phyloP scores from a whole-genome alignment of 2,888 invertebrate species.

The Helobdella robusta region DNA sequence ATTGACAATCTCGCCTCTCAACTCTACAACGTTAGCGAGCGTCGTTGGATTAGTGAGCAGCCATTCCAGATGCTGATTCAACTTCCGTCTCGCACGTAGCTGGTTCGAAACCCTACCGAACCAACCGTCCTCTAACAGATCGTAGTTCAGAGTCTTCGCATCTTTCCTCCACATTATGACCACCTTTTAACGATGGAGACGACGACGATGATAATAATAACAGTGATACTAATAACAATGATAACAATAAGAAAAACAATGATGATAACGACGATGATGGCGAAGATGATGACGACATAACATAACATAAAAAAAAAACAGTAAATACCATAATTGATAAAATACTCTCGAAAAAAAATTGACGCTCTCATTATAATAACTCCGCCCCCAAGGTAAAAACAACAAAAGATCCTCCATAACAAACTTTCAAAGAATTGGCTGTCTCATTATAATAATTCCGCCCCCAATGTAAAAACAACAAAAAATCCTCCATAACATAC shows the following conservation, averaged over 20 bases:
- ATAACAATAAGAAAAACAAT: too few species aligned
- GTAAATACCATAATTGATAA: neutral
- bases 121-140: slow-evolving; percentile 69
- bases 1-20: slow-evolving; percentile 30
- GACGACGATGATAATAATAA: too few species aligned
- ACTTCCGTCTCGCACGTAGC: slow-evolving; percentile 25
- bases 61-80: slow-evolving; percentile 29
- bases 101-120: neutral
- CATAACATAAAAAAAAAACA: neutral
- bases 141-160: slow-evolving; percentile 74
- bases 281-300: too few species aligned
- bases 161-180: slow-evolving; percentile 72
- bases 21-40: slow-evolving; percentile 28
- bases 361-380: neutral
- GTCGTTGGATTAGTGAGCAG: slow-evolving; percentile 23
- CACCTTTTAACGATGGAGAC: slow-evolving; percentile 56
- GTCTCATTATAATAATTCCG: neutral
- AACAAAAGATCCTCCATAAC: too few species aligned
- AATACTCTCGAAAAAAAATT: neutral
- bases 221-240: too few species aligned
- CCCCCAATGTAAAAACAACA: too few species aligned
- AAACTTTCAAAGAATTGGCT: slow-evolving; percentile 18
- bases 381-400: too few species aligned
- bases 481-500: too few species aligned
- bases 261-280: too few species aligned